Evolutionary conservation across 2,797 vertebrate species (phyloP).

Genomic region (Hemibagrus guttatus): DNA sequence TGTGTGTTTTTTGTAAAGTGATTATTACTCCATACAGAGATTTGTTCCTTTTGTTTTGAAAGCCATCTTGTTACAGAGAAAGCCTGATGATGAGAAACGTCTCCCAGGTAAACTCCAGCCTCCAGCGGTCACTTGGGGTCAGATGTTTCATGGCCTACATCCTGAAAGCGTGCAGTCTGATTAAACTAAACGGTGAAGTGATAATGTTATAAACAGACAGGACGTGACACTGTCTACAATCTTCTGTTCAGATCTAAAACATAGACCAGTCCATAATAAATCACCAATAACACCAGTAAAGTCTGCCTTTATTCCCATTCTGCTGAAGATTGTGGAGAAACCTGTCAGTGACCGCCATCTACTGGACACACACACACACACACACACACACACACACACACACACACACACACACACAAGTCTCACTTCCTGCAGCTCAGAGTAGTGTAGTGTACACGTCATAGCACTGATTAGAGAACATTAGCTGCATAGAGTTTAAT

Average conservation of each 20-base stretch:
- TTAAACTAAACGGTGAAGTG: not conserved
- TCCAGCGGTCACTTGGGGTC: too few relatives aligned
- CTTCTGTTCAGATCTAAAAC: not conserved
- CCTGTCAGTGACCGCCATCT: constrained; percentile 39
- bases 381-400: not conserved
- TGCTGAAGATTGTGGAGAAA: not conserved
- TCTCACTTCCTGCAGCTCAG: not conserved
- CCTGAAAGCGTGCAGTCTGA: not conserved
- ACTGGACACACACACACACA: constrained; percentile 31
- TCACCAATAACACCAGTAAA: not conserved
- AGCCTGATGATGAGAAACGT: not conserved
- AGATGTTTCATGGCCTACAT: not conserved
- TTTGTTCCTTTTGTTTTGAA: not conserved
- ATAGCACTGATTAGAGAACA: not conserved
- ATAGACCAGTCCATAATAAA: not conserved
- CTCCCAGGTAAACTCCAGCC: too few relatives aligned
- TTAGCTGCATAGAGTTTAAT: not conserved
- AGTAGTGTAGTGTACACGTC: not conserved
- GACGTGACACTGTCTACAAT: not conserved
- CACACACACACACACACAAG: not conserved
- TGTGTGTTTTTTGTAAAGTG: not conserved
- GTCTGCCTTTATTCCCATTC: not conserved
- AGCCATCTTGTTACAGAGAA: not conserved
- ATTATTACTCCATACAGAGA: too few relatives aligned
- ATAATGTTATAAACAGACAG: not conserved